Evolutionary conservation across 2,113 vertebrate species (phyloP), one percentile per base, ranked within the genome.

Genomic region (Dendropsophus ebraccatus): DNA sequence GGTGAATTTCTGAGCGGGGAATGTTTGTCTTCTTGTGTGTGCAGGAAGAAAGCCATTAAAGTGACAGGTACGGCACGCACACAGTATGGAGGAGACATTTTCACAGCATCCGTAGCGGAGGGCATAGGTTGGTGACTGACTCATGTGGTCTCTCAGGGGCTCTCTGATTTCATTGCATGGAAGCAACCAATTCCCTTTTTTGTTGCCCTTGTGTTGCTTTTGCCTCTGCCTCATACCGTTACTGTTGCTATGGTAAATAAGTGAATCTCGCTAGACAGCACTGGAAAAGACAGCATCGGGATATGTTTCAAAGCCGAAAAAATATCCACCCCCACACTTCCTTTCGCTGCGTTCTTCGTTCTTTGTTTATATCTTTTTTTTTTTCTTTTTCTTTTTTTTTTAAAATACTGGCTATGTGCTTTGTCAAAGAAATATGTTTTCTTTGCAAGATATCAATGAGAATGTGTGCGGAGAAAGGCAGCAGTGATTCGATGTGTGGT

Each of bases 181-280:
- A 89, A 87, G 90, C 89, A 92, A 81, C 76, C 86, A 0, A 90
- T 91, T 75, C 73, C 73, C 13, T 76, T 89, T 54, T 90, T 88
- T 88, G 83, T 90, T 91, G 88, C 84, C 74, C 5, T 80, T 17
- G 77, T 25, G 49, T 21, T n/a, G n/a, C 65, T 21, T 90, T 56
- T 86, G 88, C 74, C 49, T 21, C 87, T 87, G 67, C 81, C 89
- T 94, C 88, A 81, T 91, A 87, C 92, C 91, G 87, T 93, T 91
- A 75, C 81, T 92, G 94, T 96, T 96, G 92, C 95, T 90, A 94
- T 95, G 94, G 95, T 90, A 91, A 95, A 89, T 89, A 92, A 93
- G 90, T 89, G 88, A 91, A 89, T 91, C 88, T 86, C 83, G 56
- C 87, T 32, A 87, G 85, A 90, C 90, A 87, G 83, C n/a, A n/a